Evolutionary conservation across 2,888 invertebrate genomes (phyloP).

Genomic region (Netelia fuscicornis): DNA sequence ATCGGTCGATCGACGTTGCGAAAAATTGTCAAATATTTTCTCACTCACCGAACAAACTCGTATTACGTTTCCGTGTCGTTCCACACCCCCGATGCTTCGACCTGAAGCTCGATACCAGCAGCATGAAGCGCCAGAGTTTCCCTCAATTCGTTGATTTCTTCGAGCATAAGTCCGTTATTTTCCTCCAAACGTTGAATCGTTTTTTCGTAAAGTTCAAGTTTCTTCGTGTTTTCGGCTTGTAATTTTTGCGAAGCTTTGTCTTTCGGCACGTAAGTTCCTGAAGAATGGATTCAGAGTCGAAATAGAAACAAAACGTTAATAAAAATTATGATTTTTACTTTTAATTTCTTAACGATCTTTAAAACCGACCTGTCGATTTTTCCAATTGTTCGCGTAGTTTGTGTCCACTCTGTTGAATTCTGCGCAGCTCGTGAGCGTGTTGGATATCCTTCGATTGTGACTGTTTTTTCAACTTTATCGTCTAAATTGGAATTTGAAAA

Average conservation of each 20-base stretch:
- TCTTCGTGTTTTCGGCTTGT: conserved; percentile 70
- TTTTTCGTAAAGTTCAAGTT: conserved; percentile 72
- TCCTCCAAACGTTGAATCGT: conserved; percentile 76
- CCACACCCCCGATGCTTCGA: conserved; percentile 73
- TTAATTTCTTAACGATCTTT: too few species aligned
- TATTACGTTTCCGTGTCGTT: conserved; percentile 60
- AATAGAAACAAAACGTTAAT: neutral
- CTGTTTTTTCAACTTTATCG: conserved; percentile 74
- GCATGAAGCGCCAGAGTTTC: conserved; percentile 71
- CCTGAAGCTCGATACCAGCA: conserved; percentile 70
- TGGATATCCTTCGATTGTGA: conserved; percentile 75
- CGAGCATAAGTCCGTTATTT: conserved; percentile 74
- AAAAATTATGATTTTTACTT: neutral
- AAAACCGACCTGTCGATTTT: conserved; percentile 73
- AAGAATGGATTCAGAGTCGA: neutral
- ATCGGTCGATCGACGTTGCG: neutral
- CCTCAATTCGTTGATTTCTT: conserved; percentile 73
- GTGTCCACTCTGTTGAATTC: conserved; percentile 72
- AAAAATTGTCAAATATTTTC: conserved; percentile 9
- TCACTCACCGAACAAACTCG: conserved; percentile 43
- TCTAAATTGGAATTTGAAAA: conserved; percentile 58
- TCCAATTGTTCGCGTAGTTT: conserved; percentile 75
- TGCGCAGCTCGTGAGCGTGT: conserved; percentile 76
- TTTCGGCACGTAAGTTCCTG: conserved; percentile 72
- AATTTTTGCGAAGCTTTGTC: conserved; percentile 69